phyloP scores from a whole-genome alignment of 2,797 vertebrate genomes.

The Parambassis ranga region DNA sequence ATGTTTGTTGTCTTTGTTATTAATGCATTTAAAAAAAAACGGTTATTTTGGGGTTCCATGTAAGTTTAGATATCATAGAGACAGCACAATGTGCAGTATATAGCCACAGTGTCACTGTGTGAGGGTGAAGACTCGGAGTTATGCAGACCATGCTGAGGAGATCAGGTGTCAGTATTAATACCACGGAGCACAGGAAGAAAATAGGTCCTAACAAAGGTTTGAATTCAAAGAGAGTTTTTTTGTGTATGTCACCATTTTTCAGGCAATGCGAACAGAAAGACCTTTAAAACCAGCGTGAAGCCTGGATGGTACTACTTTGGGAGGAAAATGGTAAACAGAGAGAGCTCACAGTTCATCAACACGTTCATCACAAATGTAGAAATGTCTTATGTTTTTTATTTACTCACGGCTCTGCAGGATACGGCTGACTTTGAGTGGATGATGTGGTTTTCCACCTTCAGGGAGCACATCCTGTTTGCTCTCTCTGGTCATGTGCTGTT shows the following conservation, averaged over 20 bases:
- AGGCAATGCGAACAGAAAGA: slow-evolving; percentile 89
- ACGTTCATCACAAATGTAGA: not conserved
- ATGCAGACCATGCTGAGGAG: slow-evolving; percentile 64
- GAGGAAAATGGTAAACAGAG: slow-evolving; percentile 94
- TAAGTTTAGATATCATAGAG: no score
- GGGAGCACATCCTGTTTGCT: slow-evolving; percentile 90
- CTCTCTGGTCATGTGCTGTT: slow-evolving; percentile 94
- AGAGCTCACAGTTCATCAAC: not conserved
- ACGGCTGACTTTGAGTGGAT: slow-evolving; percentile 93
- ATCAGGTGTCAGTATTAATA: slow-evolving; percentile 81
- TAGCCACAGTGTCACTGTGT: slow-evolving; percentile 8
- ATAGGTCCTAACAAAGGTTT: slow-evolving; percentile 38
- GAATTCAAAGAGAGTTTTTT: slow-evolving; percentile 15
- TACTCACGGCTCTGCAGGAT: slow-evolving; percentile 76
- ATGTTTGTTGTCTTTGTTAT: no score
- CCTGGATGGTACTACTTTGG: slow-evolving; percentile 95
- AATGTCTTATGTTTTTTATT: not conserved
- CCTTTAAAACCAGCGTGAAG: slow-evolving; percentile 85
- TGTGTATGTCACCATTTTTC: no score
- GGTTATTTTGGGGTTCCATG: no score
- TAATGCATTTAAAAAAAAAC: no score
- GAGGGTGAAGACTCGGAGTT: slow-evolving; percentile 51
- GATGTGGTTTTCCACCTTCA: slow-evolving; percentile 97
- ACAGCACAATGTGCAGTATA: slow-evolving; percentile 11
- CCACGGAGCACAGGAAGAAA: slow-evolving; percentile 56